A percentile compares a stretch with the other conserved stretches of the same genome.
Conservation (phyloP, 2,888 invertebrate species). For the Zhuqinia jingwanae region DNA sequence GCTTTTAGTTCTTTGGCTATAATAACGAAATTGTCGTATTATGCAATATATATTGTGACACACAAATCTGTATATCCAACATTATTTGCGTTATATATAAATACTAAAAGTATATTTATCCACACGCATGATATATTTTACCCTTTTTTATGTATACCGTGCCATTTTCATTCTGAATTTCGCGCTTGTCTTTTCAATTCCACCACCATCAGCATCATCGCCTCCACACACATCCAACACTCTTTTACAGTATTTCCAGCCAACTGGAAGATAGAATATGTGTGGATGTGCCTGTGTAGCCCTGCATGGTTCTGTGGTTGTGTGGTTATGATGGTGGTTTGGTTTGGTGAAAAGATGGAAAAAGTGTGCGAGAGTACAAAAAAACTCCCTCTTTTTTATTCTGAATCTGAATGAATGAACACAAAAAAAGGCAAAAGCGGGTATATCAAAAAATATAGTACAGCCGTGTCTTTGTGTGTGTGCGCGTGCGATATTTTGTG, state of each 20-base stretch:
- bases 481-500: neutral
- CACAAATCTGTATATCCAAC: too few relatives aligned
- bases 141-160: slow-evolving; percentile 10
- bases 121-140: too few relatives aligned
- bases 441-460: neutral
- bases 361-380: slow-evolving; percentile 23
- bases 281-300: neutral
- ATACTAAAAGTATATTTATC: too few relatives aligned
- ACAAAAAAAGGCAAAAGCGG: neutral
- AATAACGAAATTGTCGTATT: too few relatives aligned
- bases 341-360: neutral
- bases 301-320: neutral
- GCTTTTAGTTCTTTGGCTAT: neutral
- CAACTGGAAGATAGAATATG: slow-evolving; percentile 61
- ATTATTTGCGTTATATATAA: too few relatives aligned
- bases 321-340: slow-evolving; percentile 10
- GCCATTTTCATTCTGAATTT: slow-evolving; percentile 14
- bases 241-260: slow-evolving; percentile 59
- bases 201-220: too few relatives aligned
- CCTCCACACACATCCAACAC: neutral
- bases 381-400: neutral
- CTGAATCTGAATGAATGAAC: slow-evolving; percentile 13
- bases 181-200: neutral
- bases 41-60: too few relatives aligned
- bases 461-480: too few relatives aligned